phyloP scores from a whole-genome alignment of 2,113 vertebrate genomes.

The Grammomys dolichurus region DNA sequence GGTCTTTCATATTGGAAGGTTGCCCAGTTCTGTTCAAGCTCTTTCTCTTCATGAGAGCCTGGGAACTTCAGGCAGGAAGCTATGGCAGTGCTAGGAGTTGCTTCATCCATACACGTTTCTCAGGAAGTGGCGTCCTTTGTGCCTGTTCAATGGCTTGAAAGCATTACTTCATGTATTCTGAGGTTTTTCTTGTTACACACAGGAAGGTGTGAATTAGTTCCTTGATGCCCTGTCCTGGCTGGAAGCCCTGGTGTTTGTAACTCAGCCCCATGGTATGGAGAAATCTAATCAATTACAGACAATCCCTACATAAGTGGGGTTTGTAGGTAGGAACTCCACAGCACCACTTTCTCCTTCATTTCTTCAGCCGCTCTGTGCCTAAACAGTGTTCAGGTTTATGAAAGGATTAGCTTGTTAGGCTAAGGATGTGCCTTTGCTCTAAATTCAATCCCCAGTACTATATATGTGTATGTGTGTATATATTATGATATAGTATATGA shows the following conservation, averaged over 20 bases:
- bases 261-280: neutral
- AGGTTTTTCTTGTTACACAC: neutral
- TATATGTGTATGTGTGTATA: neutral
- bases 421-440: neutral
- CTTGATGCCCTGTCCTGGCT: neutral
- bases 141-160: neutral
- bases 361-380: neutral
- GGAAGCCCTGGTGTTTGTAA: neutral
- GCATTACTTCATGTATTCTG: neutral
- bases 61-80: neutral
- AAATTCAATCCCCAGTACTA: neutral
- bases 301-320: neutral
- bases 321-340: neutral
- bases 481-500: neutral
- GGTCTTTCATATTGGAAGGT: neutral
- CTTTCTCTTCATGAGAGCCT: neutral
- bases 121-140: neutral
- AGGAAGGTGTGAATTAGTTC: conserved; percentile 1
- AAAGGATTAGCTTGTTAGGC: neutral
- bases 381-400: neutral
- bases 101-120: neutral
- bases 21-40: neutral
- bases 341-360: neutral
- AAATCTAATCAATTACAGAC: neutral
- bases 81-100: neutral